Base-by-base conservation (phyloP, 2,797 vertebrate genomes). In the Tapera naevia region DNA sequence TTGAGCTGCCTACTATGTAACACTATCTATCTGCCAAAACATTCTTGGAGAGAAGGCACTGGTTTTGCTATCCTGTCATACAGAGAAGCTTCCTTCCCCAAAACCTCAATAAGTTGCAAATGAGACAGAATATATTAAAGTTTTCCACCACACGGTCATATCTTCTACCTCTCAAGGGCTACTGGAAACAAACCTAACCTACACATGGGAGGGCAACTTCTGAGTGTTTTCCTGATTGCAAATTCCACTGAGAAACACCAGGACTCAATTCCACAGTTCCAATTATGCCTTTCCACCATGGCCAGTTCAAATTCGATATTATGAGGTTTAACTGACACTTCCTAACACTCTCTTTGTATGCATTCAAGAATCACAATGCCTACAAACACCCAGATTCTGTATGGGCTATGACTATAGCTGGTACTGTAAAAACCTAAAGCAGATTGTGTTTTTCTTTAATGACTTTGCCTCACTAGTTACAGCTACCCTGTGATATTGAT, bases 251-350 rank as follows among this genome's bases (percentile, higher is more conserved):
- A 91, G 43, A 45, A 88, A 80, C 46, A 80, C 9, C 19, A 76
- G 13, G n/a, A 57, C 21, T 70, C 3, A 0, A 56, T n/a, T 37
- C 23, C 33, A 41, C 12, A 72, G 16, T 37, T 80, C 21, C 25
- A 17, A 5, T 21, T 41, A 35, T 0, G 1, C 21, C 79, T 60
- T 88, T 73, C 25, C 65, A 56, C 25, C 16, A 48, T 0, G 3
- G 35, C 16, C 27, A n/a, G 41, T 75, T 32, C 19, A 53, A 69
- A 30, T 17, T 64, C 0, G 0, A 8, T 2, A 30, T 5, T 13
- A 16, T 7, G 5, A 70, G 7, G 5, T 46, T 79, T 50, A 73
- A 69, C 32, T 23, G 43, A 80, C 27, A 27, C 21, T 48, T 73
- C 9, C 2, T 15, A 85, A 76, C 5, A 22, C 1, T 7, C 4